A percentile compares a stretch with the other conserved stretches of the same genome.
Conservation (phyloP, 2,797 vertebrate genomes). For the Silurus lanzhouensis region DNA sequence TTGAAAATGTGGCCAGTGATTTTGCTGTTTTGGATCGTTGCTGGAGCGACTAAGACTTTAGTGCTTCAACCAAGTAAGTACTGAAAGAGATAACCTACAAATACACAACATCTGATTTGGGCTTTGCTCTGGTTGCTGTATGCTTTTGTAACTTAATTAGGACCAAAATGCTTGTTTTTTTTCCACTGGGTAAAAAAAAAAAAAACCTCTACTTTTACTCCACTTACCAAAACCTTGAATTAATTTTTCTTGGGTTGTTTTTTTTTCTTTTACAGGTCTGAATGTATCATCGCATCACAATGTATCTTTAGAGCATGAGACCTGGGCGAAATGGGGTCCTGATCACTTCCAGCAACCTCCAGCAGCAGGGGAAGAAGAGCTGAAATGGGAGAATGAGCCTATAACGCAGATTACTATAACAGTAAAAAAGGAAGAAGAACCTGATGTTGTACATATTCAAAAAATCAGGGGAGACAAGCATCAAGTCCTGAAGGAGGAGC, state of each 20-base stretch:
- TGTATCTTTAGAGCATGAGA: conserved; percentile 31
- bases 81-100: background rate
- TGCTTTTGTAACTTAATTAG: background rate
- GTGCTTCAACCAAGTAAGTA: conserved; percentile 67
- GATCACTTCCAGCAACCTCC: conserved; percentile 23
- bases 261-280: conserved; percentile 47
- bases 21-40: conserved; percentile 60
- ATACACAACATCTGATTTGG: background rate
- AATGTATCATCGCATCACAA: conserved; percentile 28
- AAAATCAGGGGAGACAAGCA: conserved; percentile 6
- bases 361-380: conserved; percentile 32
- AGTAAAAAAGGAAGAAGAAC: conserved; percentile 47
- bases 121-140: background rate
- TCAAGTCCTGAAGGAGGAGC: background rate
- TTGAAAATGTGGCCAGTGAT: conserved; percentile 63
- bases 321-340: conserved; percentile 35
- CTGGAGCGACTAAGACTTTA: conserved; percentile 55
- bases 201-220: background rate
- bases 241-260: background rate
- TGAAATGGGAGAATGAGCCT: conserved; percentile 14
- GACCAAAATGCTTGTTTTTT: background rate
- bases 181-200: background rate
- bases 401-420: conserved; percentile 17
- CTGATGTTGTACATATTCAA: conserved; percentile 44
- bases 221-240: background rate